phyloP scores from a whole-genome alignment of 2,113 vertebrate genomes.

The Lanius ludovicianus region DNA sequence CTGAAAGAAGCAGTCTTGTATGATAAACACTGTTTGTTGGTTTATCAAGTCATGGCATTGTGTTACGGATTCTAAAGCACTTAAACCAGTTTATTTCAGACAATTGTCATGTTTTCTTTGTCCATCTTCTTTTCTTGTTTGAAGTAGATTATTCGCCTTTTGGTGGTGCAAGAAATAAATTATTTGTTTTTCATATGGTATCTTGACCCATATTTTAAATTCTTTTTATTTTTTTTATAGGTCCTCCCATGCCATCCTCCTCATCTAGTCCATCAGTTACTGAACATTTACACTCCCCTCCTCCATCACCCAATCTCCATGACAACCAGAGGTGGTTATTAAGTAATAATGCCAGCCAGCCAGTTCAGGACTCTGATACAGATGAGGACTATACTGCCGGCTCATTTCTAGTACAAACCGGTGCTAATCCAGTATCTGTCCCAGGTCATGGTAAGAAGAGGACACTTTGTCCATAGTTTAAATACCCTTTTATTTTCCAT shows the following conservation, averaged over 20 bases:
- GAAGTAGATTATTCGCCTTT: neutral
- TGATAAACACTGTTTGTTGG: neutral
- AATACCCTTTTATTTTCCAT: conserved; percentile 44
- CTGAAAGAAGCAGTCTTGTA: neutral
- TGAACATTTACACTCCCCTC: conserved; percentile 79
- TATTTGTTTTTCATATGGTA: neutral
- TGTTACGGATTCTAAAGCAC: neutral
- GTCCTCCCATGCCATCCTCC: conserved; percentile 82
- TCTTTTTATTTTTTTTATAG: conserved; percentile 66
- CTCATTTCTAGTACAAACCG: conserved; percentile 67
- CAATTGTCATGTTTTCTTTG: neutral
- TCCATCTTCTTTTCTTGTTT: neutral
- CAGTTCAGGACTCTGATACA: conserved; percentile 80
- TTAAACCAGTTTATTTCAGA: neutral
- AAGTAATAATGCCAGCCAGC: conserved; percentile 79
- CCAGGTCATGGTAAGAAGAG: conserved; percentile 75
- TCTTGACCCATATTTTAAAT: conserved; percentile 32
- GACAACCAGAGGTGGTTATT: conserved; percentile 84
- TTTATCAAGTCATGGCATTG: neutral
- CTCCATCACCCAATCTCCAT: conserved; percentile 78
- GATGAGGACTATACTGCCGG: conserved; percentile 75
- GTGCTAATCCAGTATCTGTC: conserved; percentile 61
- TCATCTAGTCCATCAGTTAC: conserved; percentile 82
- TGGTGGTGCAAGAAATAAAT: neutral
- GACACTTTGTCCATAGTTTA: conserved; percentile 53